Evolutionary conservation across 2,113 vertebrate genomes (phyloP).

Genomic region (Orycteropus afer): DNA sequence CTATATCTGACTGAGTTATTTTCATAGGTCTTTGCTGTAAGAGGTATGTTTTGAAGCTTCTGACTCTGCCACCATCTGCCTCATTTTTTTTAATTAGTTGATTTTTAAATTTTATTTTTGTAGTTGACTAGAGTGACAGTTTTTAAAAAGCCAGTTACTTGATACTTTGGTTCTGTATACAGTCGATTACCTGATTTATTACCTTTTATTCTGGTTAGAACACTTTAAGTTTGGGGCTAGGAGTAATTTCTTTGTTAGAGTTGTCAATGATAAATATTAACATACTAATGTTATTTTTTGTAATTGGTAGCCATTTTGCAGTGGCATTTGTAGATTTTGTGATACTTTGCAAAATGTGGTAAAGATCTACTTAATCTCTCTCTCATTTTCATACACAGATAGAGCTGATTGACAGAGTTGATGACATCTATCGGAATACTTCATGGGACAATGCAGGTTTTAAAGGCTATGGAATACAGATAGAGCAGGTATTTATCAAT

Average conservation of each 20-base stretch:
- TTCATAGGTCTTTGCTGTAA: no score
- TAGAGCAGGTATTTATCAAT: slow-evolving; percentile 92
- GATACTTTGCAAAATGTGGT: neutral
- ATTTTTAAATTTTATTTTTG: neutral
- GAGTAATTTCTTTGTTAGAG: neutral
- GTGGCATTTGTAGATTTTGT: neutral
- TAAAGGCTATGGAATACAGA: slow-evolving; percentile 97
- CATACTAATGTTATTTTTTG: neutral
- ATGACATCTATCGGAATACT: slow-evolving; percentile 98
- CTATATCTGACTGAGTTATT: no score
- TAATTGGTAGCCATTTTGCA: neutral
- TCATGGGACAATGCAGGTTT: slow-evolving; percentile 94
- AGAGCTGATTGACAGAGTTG: slow-evolving; percentile 97
- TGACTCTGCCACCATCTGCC: no score
- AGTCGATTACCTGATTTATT: neutral
- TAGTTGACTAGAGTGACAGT: neutral
- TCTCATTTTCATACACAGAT: slow-evolving; percentile 88
- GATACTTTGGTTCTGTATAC: neutral
- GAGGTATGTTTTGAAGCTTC: no score
- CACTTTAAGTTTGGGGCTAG: neutral
- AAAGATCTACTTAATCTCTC: neutral
- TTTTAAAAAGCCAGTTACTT: neutral
- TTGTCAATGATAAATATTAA: neutral
- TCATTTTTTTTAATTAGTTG: neutral
- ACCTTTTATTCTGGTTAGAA: neutral